Conservation (phyloP, 2,113 vertebrate species). For the Chaetops frenatus region DNA sequence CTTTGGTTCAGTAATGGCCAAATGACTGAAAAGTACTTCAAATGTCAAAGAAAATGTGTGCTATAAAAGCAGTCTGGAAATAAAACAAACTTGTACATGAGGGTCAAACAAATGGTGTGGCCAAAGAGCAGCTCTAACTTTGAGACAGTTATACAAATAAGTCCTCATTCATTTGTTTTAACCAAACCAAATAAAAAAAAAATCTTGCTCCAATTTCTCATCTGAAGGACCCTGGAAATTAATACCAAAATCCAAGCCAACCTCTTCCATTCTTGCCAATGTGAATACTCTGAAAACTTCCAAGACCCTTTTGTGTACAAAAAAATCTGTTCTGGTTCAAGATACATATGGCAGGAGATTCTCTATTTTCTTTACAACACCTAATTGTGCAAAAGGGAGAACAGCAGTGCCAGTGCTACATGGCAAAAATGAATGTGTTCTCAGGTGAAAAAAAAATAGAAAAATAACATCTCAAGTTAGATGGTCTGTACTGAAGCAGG, state of each 20-base stretch:
- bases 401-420: neutral
- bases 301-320: neutral
- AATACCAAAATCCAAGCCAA: neutral
- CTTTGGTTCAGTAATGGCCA: neutral
- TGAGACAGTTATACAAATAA: neutral
- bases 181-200: neutral
- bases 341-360: neutral
- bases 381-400: neutral
- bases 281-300: neutral
- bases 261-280: neutral
- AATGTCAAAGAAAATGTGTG: neutral
- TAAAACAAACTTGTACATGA: neutral
- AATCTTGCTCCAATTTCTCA: neutral
- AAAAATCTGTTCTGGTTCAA: neutral
- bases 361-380: neutral
- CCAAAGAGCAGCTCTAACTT: neutral
- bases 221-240: neutral
- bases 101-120: neutral
- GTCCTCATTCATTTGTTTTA: neutral
- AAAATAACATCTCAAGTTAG: neutral
- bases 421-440: rapidly evolving
- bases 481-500: neutral
- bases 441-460: neutral
- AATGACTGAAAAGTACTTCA: neutral
- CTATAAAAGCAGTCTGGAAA: neutral